Evolutionary conservation across 2,888 invertebrate species (phyloP).

Genomic region (Pterobdella sp.): DNA sequence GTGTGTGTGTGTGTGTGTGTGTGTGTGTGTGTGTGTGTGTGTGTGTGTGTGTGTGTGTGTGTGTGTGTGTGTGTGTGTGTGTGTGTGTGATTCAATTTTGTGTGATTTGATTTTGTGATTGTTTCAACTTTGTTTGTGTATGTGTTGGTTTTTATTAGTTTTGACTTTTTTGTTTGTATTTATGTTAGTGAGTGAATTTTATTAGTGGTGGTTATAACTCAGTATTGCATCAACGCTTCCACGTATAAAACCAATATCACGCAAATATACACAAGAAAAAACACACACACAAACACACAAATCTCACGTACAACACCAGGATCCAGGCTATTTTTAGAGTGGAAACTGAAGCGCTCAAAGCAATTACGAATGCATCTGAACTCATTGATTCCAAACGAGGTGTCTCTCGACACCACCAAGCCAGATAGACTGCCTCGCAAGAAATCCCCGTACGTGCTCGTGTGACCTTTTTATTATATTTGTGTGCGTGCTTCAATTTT

Average conservation of each 20-base stretch:
- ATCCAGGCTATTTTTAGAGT: conserved; percentile 68
- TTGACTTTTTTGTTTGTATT: too few relatives aligned
- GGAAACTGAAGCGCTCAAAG: conserved; percentile 51
- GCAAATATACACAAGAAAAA: background rate
- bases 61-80: too few relatives aligned
- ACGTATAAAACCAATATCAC: background rate
- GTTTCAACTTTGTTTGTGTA: too few relatives aligned
- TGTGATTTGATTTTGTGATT: too few relatives aligned
- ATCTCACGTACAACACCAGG: conserved; percentile 61
- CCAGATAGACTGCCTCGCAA: conserved; percentile 85
- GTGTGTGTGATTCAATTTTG: too few relatives aligned
- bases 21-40: too few relatives aligned
- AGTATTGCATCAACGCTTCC: too few relatives aligned
- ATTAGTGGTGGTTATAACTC: too few relatives aligned
- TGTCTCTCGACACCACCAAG: conserved; percentile 61
- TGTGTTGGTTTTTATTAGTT: too few relatives aligned
- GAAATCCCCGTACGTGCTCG: conserved; percentile 66
- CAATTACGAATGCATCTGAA: conserved; percentile 49
- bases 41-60: too few relatives aligned
- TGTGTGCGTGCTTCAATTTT: background rate
- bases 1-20: too few relatives aligned
- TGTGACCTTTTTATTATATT: background rate
- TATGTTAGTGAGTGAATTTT: too few relatives aligned
- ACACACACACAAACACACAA: background rate
- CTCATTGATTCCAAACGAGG: conserved; percentile 47